phyloP scores from a whole-genome alignment of 2,113 vertebrate genomes.

The Tachysurus fulvidraco region DNA sequence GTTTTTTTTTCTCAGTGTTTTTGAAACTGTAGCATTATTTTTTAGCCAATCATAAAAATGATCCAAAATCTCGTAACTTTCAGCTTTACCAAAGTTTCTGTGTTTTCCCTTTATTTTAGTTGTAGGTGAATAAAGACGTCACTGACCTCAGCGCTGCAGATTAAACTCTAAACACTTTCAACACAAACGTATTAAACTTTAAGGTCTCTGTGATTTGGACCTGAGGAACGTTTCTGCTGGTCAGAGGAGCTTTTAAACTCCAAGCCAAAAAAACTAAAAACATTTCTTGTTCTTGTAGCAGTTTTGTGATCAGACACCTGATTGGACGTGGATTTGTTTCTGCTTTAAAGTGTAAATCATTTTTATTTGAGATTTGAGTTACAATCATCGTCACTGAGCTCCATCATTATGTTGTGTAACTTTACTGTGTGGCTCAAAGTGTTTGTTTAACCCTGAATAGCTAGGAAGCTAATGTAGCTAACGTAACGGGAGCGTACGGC shows the following conservation, averaged over 20 bases:
- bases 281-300: background rate
- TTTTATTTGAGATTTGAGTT: background rate
- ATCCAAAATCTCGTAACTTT: background rate
- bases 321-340: background rate
- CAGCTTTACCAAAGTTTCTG: constrained; percentile 15
- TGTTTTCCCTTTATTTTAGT: background rate
- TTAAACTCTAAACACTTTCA: background rate
- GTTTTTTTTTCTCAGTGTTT: background rate
- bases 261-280: background rate
- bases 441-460: background rate
- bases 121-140: background rate
- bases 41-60: background rate
- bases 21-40: background rate
- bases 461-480: background rate
- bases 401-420: background rate
- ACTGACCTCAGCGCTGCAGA: background rate
- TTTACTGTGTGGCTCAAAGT: background rate
- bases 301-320: background rate
- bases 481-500: background rate
- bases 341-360: background rate
- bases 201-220: background rate
- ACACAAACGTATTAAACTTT: too few species aligned
- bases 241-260: constrained; percentile 26
- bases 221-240: constrained; percentile 33
- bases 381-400: background rate